A percentile compares a stretch with the other conserved stretches of the same genome.
phyloP scores from a whole-genome alignment of 2,888 invertebrate genomes.

The Antheraea yamamai region DNA sequence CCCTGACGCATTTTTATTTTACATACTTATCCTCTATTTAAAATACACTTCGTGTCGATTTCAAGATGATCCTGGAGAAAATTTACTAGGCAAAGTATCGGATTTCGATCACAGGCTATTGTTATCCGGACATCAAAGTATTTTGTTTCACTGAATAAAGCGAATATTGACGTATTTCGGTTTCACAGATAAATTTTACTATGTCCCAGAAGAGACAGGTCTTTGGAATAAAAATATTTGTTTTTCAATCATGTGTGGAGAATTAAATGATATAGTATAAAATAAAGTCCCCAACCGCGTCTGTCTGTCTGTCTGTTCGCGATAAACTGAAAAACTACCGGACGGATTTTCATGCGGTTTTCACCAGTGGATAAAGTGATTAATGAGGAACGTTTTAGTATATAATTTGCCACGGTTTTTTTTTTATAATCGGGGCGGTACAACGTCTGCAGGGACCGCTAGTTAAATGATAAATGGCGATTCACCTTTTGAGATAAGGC shows the following conservation, averaged over 20 bases:
- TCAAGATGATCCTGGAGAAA: neutral
- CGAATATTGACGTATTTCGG: neutral
- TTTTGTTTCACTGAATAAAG: constrained; percentile 16
- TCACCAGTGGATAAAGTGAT: too few relatives aligned
- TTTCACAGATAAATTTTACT: neutral
- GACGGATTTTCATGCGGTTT: too few relatives aligned
- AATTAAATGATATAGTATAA: too few relatives aligned
- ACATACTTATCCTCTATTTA: neutral
- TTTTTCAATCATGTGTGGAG: neutral
- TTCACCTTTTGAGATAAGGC: neutral
- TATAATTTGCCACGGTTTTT: too few relatives aligned
- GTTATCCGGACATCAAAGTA: constrained; percentile 17
- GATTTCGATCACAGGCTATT: neutral
- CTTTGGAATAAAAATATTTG: neutral
- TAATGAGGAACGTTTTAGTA: too few relatives aligned
- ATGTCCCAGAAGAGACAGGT: neutral
- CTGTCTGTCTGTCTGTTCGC: too few relatives aligned
- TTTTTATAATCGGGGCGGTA: too few relatives aligned
- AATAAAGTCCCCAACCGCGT: too few relatives aligned
- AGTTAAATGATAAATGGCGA: neutral
- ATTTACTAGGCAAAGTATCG: constrained; percentile 9
- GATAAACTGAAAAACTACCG: too few relatives aligned
- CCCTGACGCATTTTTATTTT: too few relatives aligned
- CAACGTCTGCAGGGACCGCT: too few relatives aligned
- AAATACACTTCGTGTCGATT: neutral